Evolutionary conservation across 2,797 vertebrate species (phyloP).

Genomic region (Zenarchopterus dispar): DNA sequence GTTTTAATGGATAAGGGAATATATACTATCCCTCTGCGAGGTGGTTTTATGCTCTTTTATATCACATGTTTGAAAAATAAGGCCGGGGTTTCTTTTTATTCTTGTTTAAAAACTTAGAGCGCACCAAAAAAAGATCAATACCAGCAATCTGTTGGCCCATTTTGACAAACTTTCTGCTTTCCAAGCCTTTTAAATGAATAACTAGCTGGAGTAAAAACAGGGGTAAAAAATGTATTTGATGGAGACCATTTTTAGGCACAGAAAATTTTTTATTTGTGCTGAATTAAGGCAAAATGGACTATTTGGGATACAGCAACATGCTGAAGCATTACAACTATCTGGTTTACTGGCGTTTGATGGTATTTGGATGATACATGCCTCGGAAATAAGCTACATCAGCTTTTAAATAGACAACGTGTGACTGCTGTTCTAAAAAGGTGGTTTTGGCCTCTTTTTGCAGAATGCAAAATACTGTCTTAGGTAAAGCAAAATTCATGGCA

Average conservation of each 20-base stretch:
- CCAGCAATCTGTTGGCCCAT: not conserved
- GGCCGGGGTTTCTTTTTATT: not conserved
- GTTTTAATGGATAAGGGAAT: not conserved
- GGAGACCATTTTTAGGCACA: not conserved
- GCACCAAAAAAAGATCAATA: not conserved
- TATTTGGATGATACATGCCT: not conserved
- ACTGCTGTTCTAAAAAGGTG: not conserved
- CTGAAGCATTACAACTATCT: not conserved
- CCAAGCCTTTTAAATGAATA: not conserved
- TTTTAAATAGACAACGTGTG: not conserved
- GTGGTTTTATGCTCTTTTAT: not conserved
- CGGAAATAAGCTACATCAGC: not conserved
- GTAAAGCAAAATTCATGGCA: not conserved
- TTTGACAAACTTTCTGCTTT: not conserved
- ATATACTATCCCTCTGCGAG: not conserved
- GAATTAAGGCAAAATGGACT: not conserved
- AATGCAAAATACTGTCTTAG: not conserved
- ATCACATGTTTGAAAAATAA: not conserved
- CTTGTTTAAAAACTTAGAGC: not conserved
- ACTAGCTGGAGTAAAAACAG: not conserved
- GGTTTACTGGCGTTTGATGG: not conserved
- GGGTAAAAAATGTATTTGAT: not conserved
- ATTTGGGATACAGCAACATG: no score
- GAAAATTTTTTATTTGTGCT: not conserved
- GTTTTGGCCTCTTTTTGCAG: not conserved